A percentile compares a stretch with the other conserved stretches of the same genome.
Conservation (phyloP, 2,888 invertebrate genomes). For the Lacanobia oleracea region DNA sequence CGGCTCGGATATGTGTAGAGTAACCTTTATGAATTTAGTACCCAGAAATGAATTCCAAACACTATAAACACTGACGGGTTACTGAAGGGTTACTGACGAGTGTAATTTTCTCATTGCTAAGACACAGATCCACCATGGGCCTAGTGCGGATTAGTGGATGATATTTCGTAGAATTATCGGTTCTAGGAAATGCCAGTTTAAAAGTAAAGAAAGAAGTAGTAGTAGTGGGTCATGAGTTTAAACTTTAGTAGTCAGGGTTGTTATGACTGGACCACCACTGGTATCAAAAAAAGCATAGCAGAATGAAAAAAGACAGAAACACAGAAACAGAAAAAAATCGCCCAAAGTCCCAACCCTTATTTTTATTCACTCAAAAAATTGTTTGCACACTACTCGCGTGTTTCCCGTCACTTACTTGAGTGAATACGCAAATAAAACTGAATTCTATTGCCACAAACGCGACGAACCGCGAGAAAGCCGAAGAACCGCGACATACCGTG, state of each 20-base stretch:
- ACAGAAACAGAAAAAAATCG: not conserved
- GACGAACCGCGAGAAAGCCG: slow-evolving; percentile 62
- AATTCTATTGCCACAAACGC: slow-evolving; percentile 59
- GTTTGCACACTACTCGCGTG: slow-evolving; percentile 43
- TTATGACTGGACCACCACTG: not conserved
- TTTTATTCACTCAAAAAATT: slow-evolving; percentile 23
- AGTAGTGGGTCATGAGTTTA: too few species aligned
- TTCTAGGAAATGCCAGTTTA: too few species aligned
- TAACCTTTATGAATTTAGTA: not conserved
- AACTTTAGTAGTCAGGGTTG: too few species aligned
- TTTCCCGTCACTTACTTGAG: slow-evolving; percentile 45
- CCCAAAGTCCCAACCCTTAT: not conserved
- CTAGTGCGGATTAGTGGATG: too few species aligned
- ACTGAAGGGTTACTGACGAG: not conserved
- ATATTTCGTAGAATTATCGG: too few species aligned
- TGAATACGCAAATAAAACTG: slow-evolving; percentile 60
- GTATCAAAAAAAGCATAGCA: not conserved
- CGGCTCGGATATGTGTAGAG: too few species aligned
- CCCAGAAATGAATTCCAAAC: not conserved
- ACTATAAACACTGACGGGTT: not conserved
- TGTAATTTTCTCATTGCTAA: too few species aligned
- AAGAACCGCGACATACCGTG: slow-evolving; percentile 51
- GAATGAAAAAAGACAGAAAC: too few species aligned
- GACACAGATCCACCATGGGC: not conserved
- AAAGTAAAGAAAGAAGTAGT: too few species aligned